Evolutionary conservation across 2,888 invertebrate species (phyloP), one percentile per base, ranked within the genome.

Genomic region (Eucera pruinosa): DNA sequence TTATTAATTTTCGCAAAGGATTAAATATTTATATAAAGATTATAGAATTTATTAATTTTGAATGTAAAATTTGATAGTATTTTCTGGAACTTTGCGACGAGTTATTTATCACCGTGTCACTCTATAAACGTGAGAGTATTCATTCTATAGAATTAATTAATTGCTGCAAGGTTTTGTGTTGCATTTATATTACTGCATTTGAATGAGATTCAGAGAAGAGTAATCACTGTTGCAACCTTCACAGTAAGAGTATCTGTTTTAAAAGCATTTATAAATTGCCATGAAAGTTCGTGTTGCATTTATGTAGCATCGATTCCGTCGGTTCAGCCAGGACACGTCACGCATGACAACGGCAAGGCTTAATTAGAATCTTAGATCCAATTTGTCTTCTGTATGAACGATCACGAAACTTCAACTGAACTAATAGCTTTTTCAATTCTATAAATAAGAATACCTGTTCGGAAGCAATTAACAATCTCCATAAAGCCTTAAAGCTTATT

Each of bases 251-350:
- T 23, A 36, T 36, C 15, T 33, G 11, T 36, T 39, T 36, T 39
- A 39, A 55, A 36, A 23, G 20, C 5, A 55, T 2, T 13, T 55
- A 55, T 23, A 55, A 55, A 36, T 36, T n/a, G 36, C 55, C 55
- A 6, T 0, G 33, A 20, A 20, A 23, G 7, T 23, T 18, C 33
- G 33, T 33, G 13, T 39, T 36, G 33, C 45, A n/a, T 33, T 47
- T 47, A 61, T 30, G 43, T 18, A 20, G 43, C 30, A 45, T 61
- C 61, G 61, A 48, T 48, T 48, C n/a, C 33, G 36, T 61, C 61
- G 33, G 48, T 36, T 33, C n/a, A 9, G 5, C 47, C 33, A 15
- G n/a, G 4, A 11, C 45, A 30, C 18, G 20, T 30, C 18, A 15
- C 11, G 30, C 23, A 1, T 36, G 47, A 20, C 30, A 60, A 61